A percentile compares a stretch with the other conserved stretches of the same genome.
Evolutionary conservation across 2,888 invertebrate species (phyloP).

Genomic region (Sphinx pinastri): DNA sequence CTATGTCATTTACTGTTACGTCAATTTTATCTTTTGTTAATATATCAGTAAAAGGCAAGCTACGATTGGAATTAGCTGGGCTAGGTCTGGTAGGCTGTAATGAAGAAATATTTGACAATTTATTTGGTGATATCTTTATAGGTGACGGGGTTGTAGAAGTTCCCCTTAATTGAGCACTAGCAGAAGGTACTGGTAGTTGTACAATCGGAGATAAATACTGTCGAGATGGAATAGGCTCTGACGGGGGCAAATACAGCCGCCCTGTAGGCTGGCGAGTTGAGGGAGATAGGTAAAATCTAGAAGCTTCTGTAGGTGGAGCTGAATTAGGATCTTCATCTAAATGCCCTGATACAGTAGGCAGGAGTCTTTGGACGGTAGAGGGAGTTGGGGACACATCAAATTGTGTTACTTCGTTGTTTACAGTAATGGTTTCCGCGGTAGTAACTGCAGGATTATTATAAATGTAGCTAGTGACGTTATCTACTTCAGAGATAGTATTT

Average conservation of each 20-base stretch:
- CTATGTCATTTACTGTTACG: slow-evolving; percentile 68
- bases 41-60: slow-evolving; percentile 70
- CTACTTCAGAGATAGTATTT: slow-evolving; percentile 41
- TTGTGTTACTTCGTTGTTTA: slow-evolving; percentile 29
- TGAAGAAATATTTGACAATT: slow-evolving; percentile 43
- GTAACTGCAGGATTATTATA: slow-evolving; percentile 45
- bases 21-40: slow-evolving; percentile 74
- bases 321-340: slow-evolving; percentile 50
- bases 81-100: slow-evolving; percentile 52
- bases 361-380: slow-evolving; percentile 36
- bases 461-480: slow-evolving; percentile 46
- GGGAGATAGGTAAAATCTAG: slow-evolving; percentile 60
- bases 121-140: slow-evolving; percentile 37
- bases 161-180: slow-evolving; percentile 46
- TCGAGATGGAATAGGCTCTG: slow-evolving; percentile 48
- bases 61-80: slow-evolving; percentile 51
- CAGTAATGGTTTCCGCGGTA: slow-evolving; percentile 38
- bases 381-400: slow-evolving; percentile 33
- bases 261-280: slow-evolving; percentile 64
- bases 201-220: slow-evolving; percentile 60
- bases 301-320: slow-evolving; percentile 54
- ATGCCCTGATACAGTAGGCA: slow-evolving; percentile 49
- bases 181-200: slow-evolving; percentile 40
- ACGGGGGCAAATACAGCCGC: slow-evolving; percentile 64
- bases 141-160: slow-evolving; percentile 51